phyloP scores from a whole-genome alignment of 2,113 vertebrate species.

The Ivindomyrus marchei region DNA sequence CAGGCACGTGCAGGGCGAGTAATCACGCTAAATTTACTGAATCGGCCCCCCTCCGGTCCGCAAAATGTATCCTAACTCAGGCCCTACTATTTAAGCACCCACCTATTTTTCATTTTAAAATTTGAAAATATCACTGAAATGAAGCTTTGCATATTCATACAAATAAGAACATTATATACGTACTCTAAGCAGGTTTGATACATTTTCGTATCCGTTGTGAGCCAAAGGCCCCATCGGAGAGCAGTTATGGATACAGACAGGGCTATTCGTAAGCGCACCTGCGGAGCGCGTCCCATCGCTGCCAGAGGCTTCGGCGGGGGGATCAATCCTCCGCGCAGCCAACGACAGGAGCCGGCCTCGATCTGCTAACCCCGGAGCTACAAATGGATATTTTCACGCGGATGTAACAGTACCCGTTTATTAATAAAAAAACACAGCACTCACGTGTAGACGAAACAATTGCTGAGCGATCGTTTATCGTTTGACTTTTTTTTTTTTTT shows the following conservation, averaged over 20 bases:
- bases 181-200: neutral
- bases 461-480: neutral
- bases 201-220: neutral
- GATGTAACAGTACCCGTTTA: neutral
- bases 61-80: neutral
- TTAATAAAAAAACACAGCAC: neutral
- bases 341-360: neutral
- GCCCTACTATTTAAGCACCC: neutral
- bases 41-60: no score
- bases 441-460: neutral
- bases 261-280: neutral
- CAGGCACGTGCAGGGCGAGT: neutral
- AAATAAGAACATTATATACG: neutral
- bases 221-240: neutral
- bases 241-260: neutral
- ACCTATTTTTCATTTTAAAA: neutral
- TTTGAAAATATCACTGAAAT: neutral
- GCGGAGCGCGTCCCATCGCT: neutral
- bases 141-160: neutral
- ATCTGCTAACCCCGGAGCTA: neutral
- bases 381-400: neutral
- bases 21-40: neutral
- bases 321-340: neutral
- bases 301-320: neutral
- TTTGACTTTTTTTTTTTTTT: neutral